phyloP scores from a whole-genome alignment of 2,113 vertebrate genomes.

The zebrafish (Danio rerio) region GRCz12tu NC_133191.1:51194501-51195000 shows the following conservation, averaged over 20 bases:
- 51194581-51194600: neutral
- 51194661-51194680: neutral
- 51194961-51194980: neutral
- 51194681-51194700: neutral
- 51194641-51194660: neutral
- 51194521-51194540: neutral
- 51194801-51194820: neutral
- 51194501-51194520: neutral
- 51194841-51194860: neutral
- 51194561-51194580: slow-evolving; percentile 1
- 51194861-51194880: neutral
- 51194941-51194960: no score
- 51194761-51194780: neutral
- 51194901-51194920: neutral
- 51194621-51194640: neutral
- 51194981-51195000: neutral
- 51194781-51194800: neutral
- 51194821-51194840: neutral
- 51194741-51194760: neutral
- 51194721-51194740: neutral
- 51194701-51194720: neutral
- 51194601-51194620: no score
- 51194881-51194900: neutral
- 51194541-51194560: neutral
- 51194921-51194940: no score